Percentiles rank a stretch among this genome's conserved stretches.
phyloP scores from a whole-genome alignment of 2,888 invertebrate genomes.

The Cosmia pyralina region DNA sequence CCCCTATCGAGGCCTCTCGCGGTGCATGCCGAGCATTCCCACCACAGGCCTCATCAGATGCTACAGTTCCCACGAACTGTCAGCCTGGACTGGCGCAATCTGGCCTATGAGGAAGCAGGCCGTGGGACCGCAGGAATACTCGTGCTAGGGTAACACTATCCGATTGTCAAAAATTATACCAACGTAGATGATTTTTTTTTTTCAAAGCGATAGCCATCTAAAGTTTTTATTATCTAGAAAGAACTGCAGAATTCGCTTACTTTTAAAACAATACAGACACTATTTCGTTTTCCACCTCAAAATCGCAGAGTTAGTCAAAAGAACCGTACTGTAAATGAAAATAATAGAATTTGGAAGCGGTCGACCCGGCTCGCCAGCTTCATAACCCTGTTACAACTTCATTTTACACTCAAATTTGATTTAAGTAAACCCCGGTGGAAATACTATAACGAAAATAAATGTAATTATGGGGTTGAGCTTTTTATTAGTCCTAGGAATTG shows the following conservation, averaged over 20 bases:
- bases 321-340: constrained; percentile 49
- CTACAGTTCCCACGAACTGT: too few species aligned
- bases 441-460: constrained; percentile 51
- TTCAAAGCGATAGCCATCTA: too few species aligned
- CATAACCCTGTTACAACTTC: constrained; percentile 71
- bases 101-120: too few species aligned
- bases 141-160: neutral
- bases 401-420: constrained; percentile 64
- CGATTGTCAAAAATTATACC: neutral
- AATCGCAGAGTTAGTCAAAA: constrained; percentile 8
- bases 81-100: too few species aligned
- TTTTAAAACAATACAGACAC: neutral
- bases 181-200: neutral
- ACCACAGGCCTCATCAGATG: too few species aligned
- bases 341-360: constrained; percentile 70
- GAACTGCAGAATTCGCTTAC: neutral
- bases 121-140: neutral
- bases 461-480: constrained; percentile 20
- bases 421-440: constrained; percentile 52
- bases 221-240: neutral
- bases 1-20: too few species aligned
- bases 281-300: neutral
- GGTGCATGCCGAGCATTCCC: too few species aligned
- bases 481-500: constrained; percentile 11
- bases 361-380: constrained; percentile 64